Evolutionary conservation across 2,113 vertebrate species (phyloP).

Genomic region (Brachypteracias leptosomus): DNA sequence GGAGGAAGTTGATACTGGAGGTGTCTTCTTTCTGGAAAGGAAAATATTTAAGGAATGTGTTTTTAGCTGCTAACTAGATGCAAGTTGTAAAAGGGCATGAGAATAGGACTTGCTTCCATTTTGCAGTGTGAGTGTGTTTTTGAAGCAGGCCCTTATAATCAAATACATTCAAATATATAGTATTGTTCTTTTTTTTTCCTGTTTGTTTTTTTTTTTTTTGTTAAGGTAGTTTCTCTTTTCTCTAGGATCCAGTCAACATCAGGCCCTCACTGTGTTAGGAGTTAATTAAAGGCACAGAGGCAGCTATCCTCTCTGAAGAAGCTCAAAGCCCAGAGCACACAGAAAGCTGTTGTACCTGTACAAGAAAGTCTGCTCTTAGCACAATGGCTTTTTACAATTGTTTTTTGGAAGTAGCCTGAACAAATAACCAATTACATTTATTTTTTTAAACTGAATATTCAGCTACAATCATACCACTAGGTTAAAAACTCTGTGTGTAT

Average conservation of each 20-base stretch:
- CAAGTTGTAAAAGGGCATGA: neutral
- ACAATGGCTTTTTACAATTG: neutral
- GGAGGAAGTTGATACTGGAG: neutral
- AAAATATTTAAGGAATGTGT: constrained; percentile 17
- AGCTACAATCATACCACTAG: neutral
- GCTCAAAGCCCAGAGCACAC: neutral
- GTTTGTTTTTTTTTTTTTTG: no score
- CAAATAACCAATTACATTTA: neutral
- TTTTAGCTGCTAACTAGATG: neutral
- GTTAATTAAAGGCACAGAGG: neutral
- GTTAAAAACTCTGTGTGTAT: neutral
- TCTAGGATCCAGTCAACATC: neutral
- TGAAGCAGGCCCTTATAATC: neutral
- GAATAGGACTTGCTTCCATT: neutral
- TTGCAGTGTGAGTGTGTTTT: neutral
- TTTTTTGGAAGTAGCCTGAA: neutral
- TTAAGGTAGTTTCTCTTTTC: neutral
- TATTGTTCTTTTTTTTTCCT: accelerated
- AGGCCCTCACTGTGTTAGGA: neutral
- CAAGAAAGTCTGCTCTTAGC: neutral
- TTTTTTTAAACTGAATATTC: neutral
- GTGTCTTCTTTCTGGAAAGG: constrained; percentile 1
- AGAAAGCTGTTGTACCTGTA: neutral
- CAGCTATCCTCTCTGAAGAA: neutral
- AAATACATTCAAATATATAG: neutral